Conservation (phyloP, 2,113 vertebrate genomes). For the human region GRCh38 chr16:49523501-49524000, state of each 20-base stretch:
- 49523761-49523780: slow-evolving; percentile 30
- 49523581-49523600: accelerated
- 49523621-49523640: slow-evolving; percentile 99
- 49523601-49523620: accelerated
- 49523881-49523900: background rate
- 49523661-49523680: slow-evolving; percentile 99
- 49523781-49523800: accelerated
- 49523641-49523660: slow-evolving; percentile 99
- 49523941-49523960: background rate
- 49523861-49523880: background rate
- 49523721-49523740: slow-evolving; percentile 99
- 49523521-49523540: background rate
- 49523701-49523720: slow-evolving; percentile 99
- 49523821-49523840: background rate
- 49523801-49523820: background rate
- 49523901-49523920: background rate
- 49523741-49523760: slow-evolving; percentile 72
- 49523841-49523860: accelerated
- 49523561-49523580: accelerated
- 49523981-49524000: background rate
- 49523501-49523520: too few species aligned
- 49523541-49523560: background rate
- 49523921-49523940: background rate
- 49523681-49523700: slow-evolving; percentile 98
- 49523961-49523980: background rate